Evolutionary conservation across 2,113 vertebrate genomes (phyloP), one percentile per base, ranked within the genome.

Genomic region (Entelurus aequoreus): DNA sequence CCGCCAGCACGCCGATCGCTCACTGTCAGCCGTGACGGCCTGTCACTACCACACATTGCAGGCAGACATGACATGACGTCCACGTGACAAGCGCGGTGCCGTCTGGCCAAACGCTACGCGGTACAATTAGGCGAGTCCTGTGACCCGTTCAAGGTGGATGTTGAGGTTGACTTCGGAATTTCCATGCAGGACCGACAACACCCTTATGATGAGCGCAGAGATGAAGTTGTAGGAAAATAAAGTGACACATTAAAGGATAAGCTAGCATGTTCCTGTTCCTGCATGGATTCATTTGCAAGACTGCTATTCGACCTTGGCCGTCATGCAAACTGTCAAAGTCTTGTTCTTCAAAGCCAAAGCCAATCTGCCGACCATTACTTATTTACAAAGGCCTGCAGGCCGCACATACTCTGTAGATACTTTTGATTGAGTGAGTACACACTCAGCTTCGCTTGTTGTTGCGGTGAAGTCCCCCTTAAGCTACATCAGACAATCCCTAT

Each of bases 281-380:
- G 65, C 67, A 66, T 42, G 68, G 70, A 87, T 84, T 88, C 64
- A 69, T 84, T n/a, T 69, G 16, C 51, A 73, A 73, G 11, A 15
- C 21, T 40, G 65, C 53, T 47, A 13, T 28, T 28, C 21, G 9
- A 19, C 14, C 9, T 38, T 8, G 6, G 50, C 50, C 21, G 8
- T n/a, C 42, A 94, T 93, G 90, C 91, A 92, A 94, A 90, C 94
- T 94, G 94, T 95, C 95, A 95, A 84, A 93, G 92, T 89, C 93
- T 92, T 91, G 92, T 92, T 94, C 94, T 94, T 94, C 92, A 94
- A 94, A 95, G 92, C 93, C 93, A 92, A 93, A 95, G 91, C 92
- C 95, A 96, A 97, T 96, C 95, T 97, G 95, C 93, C 95, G 94
- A 93, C 95, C 95, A 98, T 98, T 95, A 98, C 90, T 97, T 97